These are phyloP conservation scores for Zosterops hypoxanthus DNA, from an alignment of 2,113 vertebrate genomes.

Conservation along the genomic window DNA sequence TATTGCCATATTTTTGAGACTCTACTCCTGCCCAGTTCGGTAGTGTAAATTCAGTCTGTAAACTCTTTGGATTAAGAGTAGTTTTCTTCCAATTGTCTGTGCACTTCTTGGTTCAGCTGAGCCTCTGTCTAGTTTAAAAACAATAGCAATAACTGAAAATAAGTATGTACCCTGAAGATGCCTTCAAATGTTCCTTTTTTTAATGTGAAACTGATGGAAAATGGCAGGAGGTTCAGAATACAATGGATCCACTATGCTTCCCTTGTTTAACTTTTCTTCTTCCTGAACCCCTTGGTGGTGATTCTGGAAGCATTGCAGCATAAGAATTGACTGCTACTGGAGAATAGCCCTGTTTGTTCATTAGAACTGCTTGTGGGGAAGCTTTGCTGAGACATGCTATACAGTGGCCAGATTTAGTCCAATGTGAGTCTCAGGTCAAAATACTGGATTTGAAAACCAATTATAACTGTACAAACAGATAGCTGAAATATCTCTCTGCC, in stretches of 20 bases:
- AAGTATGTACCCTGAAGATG: not conserved
- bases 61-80: not conserved
- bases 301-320: not conserved
- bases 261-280: not conserved
- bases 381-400: not conserved
- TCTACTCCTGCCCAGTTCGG: not conserved
- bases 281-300: not conserved
- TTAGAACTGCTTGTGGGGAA: not conserved
- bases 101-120: not conserved
- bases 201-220: not conserved
- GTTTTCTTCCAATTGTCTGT: not conserved
- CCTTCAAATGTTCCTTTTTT: slow-evolving; percentile 1
- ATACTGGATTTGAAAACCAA: not conserved
- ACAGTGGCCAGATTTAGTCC: not conserved
- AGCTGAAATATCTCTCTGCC: not conserved
- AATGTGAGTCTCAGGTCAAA: not conserved
- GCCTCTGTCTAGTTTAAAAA: not conserved
- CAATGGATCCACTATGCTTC: not conserved
- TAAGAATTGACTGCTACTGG: not conserved
- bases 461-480: not conserved
- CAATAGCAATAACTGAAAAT: not conserved
- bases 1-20: not conserved
- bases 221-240: not conserved
- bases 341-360: not conserved
- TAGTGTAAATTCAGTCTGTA: not conserved